Evolutionary conservation across 2,113 vertebrate genomes (phyloP), one percentile per base, ranked within the genome.

Genomic region (Corythornis vintsioides): DNA sequence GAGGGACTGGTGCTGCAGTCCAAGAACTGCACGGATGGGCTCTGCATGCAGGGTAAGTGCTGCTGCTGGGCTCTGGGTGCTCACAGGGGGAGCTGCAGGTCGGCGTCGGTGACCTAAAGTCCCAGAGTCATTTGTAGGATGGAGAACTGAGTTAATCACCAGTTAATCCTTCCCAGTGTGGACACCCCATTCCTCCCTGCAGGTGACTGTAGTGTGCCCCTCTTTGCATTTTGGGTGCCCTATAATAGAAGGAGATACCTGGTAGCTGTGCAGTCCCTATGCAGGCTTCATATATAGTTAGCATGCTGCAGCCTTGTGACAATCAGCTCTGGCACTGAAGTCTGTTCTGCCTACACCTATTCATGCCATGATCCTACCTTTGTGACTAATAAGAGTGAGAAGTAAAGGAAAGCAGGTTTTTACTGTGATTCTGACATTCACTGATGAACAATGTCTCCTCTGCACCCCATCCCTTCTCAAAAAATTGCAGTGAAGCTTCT

Each of bases 21-120:
- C 86, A 99, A 99, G 97, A 99, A 99, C 98, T 99, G 99, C 88
- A 99, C 99, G 0, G 98, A 99, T 3, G 99, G 99, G 45, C 98
- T 99, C 78, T 99, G 99, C 94, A 99, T 99, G 98, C 99, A 99
- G 96, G 98, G 99, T 99, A 97, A 98, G 99, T 98, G 56, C 69
- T 5, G 2, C 57, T 52, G 21, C 10, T 0, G 0, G 57, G 31
- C 3, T 35, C 31, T 45, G 71, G 9, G 28, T 42, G 48, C n/a
- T 33, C 6, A 0, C 14, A 14, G 18, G 7, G 67, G 19, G 2
- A 69, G 60, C 57, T 79, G 29, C 40, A 25, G 28, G 17, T 56
- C 40, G 53, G 11, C 24, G 22, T 52, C 67, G 4, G 2, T 35
- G 6, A 40, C 8, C 35, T 80, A 7, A 69, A 90, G 42, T 56